Conservation (phyloP, 2,113 vertebrate species). For the Stomatorhinus ivindoensis region DNA sequence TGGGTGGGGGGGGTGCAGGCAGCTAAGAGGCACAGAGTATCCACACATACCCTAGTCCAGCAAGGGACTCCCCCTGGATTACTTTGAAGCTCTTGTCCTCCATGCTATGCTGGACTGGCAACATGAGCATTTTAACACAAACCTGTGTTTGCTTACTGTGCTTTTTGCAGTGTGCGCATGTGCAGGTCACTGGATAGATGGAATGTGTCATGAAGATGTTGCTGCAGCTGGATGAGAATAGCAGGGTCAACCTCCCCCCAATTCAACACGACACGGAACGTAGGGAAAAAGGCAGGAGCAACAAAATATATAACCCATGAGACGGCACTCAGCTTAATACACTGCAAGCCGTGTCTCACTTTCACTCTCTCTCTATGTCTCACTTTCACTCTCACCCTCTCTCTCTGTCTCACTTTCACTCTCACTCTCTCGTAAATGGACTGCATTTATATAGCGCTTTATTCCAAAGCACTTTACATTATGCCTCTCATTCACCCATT, state of each 20-base stretch:
- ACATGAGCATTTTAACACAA: background rate
- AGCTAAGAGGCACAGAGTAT: background rate
- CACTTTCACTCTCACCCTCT: background rate
- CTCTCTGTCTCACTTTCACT: background rate
- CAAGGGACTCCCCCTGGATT: background rate
- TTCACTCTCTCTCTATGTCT: background rate
- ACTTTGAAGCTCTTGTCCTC: background rate
- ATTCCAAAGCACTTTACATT: too few relatives aligned
- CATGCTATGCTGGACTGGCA: background rate
- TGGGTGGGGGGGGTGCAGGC: background rate
- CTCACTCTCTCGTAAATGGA: too few relatives aligned
- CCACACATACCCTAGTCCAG: background rate
- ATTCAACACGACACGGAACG: conserved; percentile 14
- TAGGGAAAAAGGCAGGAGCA: conserved; percentile 11
- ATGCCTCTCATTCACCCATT: too few relatives aligned
- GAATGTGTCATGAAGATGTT: conserved; percentile 27
- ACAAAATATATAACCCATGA: background rate
- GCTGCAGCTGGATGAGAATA: conserved; percentile 37
- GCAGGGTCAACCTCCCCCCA: conserved; percentile 18
- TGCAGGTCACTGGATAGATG: background rate
- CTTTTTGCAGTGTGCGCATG: background rate
- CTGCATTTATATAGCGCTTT: too few relatives aligned
- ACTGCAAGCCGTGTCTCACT: background rate
- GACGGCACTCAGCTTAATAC: background rate
- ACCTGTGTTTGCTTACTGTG: background rate